Conservation (phyloP, 2,797 vertebrate species). For the Hypotaenidia philippensis region DNA sequence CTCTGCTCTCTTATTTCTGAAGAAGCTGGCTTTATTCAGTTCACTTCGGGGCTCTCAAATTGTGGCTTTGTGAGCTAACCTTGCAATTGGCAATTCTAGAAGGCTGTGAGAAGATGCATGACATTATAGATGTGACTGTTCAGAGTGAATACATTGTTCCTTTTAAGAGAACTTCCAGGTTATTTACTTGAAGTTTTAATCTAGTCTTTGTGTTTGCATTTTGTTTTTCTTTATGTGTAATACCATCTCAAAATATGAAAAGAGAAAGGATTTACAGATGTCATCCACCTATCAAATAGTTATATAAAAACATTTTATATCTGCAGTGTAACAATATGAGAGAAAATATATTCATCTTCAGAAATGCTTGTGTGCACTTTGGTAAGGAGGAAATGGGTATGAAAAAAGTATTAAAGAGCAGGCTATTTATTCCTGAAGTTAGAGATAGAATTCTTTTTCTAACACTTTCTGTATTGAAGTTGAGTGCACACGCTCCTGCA, state of each 20-base stretch:
- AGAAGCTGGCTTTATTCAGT: background rate
- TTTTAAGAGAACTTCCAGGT: background rate
- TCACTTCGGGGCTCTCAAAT: background rate
- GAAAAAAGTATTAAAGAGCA: background rate
- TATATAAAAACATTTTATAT: background rate
- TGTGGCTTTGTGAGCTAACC: background rate
- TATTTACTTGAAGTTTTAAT: background rate
- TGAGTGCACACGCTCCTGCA: rapidly evolving
- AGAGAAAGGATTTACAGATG: background rate
- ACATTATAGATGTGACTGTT: background rate
- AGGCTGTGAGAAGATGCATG: background rate
- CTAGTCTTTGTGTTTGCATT: background rate
- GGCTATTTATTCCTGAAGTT: background rate
- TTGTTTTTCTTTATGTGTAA: background rate
- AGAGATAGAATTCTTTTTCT: background rate
- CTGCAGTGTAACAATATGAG: background rate
- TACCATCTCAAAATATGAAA: background rate
- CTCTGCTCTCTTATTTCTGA: background rate
- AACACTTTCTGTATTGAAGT: background rate
- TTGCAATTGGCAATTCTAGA: background rate
- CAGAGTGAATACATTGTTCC: background rate
- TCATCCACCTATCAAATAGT: background rate
- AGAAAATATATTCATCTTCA: background rate
- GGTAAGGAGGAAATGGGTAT: background rate
- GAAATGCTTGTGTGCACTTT: background rate